phyloP scores from a whole-genome alignment of 2,113 vertebrate genomes.

The Hippocampus comes region DNA sequence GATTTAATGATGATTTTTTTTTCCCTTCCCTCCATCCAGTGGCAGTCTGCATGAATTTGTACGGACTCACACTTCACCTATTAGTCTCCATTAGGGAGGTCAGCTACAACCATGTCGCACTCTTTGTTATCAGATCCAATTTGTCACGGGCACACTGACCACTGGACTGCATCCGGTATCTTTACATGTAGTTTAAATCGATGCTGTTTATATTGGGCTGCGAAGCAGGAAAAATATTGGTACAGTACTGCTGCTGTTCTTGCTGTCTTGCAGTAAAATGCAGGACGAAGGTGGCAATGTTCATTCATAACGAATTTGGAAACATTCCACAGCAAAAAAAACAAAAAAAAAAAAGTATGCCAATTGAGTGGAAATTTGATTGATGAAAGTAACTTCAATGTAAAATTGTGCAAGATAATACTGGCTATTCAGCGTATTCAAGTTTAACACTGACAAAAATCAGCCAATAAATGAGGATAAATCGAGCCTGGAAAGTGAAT shows the following conservation, averaged over 20 bases:
- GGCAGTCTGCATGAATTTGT: conserved; percentile 61
- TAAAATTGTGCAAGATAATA: no score
- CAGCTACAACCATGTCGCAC: conserved; percentile 40
- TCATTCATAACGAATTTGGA: neutral
- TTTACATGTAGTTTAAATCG: neutral
- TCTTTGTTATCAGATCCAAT: conserved; percentile 53
- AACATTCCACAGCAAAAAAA: neutral
- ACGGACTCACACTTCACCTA: conserved; percentile 46
- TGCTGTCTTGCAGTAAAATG: neutral
- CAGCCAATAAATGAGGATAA: no score
- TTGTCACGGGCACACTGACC: conserved; percentile 30
- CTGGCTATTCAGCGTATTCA: no score
- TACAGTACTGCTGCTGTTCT: no score
- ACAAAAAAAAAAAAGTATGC: neutral
- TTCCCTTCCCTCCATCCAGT: conserved; percentile 49
- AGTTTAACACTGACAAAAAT: no score
- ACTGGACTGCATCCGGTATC: neutral
- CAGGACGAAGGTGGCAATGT: neutral
- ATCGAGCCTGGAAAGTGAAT: no score
- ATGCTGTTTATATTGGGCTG: no score
- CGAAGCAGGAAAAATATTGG: no score
- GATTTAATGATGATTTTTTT: conserved; percentile 74
- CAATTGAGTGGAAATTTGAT: neutral
- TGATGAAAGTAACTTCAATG: no score
- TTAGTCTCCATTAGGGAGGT: conserved; percentile 70